Evolutionary conservation across 2,797 vertebrate genomes (phyloP).

Genomic region (Oceanodroma leucorhoa): DNA sequence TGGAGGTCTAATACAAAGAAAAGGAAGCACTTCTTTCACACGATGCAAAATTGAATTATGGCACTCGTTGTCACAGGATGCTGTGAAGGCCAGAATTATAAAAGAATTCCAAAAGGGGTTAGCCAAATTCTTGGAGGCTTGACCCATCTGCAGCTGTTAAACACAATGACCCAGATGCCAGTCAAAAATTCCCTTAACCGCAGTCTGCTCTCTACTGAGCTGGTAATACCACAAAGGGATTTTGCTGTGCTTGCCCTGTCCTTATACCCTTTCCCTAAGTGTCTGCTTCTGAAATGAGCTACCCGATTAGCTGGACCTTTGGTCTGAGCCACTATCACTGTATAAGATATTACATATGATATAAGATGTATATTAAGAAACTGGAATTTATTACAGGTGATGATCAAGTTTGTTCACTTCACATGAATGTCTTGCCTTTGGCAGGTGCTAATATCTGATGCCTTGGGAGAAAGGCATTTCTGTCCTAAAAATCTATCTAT

Average conservation of each 20-base stretch:
- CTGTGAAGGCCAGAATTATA: not conserved
- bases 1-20: not conserved
- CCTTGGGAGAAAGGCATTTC: not conserved
- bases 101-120: not conserved
- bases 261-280: not conserved
- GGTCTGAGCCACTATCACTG: not conserved
- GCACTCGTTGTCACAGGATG: not conserved
- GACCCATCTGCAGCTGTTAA: constrained; percentile 48
- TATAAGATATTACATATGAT: not conserved
- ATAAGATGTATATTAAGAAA: not conserved
- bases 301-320: not conserved
- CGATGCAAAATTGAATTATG: not conserved
- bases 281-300: not conserved
- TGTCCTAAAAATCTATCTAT: not conserved
- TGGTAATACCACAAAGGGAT: not conserved
- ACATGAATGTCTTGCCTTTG: not conserved
- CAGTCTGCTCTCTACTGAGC: not conserved
- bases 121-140: constrained; percentile 13
- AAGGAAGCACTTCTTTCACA: not conserved
- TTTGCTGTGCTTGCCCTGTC: not conserved
- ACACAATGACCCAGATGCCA: constrained; percentile 36
- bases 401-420: not conserved
- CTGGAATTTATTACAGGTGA: not conserved
- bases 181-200: not conserved
- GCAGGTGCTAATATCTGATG: not conserved